Base-by-base conservation (phyloP, 2,888 invertebrate genomes). In the Andrena chrysosceles region DNA sequence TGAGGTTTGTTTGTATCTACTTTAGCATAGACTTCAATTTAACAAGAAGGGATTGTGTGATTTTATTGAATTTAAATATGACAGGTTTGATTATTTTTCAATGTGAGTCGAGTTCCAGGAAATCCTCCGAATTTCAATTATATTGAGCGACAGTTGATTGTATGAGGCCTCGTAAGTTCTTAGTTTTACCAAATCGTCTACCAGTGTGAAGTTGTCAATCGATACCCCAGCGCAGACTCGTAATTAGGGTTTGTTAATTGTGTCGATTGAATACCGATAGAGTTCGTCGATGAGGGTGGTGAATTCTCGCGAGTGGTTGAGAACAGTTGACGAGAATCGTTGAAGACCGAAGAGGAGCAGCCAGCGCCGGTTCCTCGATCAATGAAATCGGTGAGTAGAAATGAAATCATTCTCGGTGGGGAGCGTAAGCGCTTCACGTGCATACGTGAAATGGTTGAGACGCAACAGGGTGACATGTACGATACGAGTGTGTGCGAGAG, bases 391-490 rank as follows among this genome's bases (percentile, higher is more conserved):
- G 79, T 79, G 69, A 81, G 81, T 81, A 81, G 26, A 35, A 66
- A 79, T 59, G 42, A 79, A 70, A 79, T 79, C 49, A 79, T 69
- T 70, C 70, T 74, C 70, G 60, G 59, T n/a, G 59, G 52, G 49
- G 35, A 63, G 42, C 33, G 54, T 77, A 31, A 63, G 13, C 29
- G 48, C 26, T 7, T 31, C 8, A 4, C 16, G 23, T 54, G 42
- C 42, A 42, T 42, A 31, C 29, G 31, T 7, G 81, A 29, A 26
- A 68, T 54, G 70, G 49, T 70, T 42, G 8, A 49, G 83, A 83
- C 49, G 83, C 83, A 83, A 83, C 83, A 83, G 83, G 83, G 81
- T 74, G 77, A 56, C 83, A 66, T 62, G 77, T 60, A 42, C 68
- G 66, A 52, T 49, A 26, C 42, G 70, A 20, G 49, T 63, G 54